Base-by-base conservation (phyloP, 2,888 invertebrate species). In the Platycheirus albimanus region DNA sequence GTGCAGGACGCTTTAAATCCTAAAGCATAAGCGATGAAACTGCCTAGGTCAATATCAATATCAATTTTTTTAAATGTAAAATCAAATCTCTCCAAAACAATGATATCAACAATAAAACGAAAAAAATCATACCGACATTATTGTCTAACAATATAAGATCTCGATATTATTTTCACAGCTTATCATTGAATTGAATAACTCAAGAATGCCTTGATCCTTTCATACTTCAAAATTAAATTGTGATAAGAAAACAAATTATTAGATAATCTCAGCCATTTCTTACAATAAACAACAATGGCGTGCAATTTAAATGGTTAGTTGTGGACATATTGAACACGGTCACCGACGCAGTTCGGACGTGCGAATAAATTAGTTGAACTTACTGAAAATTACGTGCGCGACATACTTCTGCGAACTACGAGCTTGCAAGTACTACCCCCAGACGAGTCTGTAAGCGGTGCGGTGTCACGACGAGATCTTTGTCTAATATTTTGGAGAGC, bases 211-310 rank as follows among this genome's bases (percentile, higher is more conserved):
- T n/a, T 45, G 7, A 70, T 75, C 58, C 43, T 20, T 10, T n/a
- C 10, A 2, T 43, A 28, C 61, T 70, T 13, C 19, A 49, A n/a
- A 66, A 15, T 4, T 24, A 66, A 52, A n/a, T 24, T 11, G 1
- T 36, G 74, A 79, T 74, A 79, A 56, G 33, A 63, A 47, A 58
- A 41, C 17, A 28, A 64, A 75, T 61, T 19, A 61, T 61, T 47
- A 45, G 45, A 79, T 74, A 63, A 69, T 63, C 43, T 58, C 10
- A 3, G 8, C 52, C n/a, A 28, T 28, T 51, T n/a, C 6, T 33
- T 7, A 15, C 36, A 64, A 15, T 43, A 33, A 64, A 24, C 36
- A 56, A 24, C 36, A 77, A 71, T 17, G 64, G 51, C 30, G 13
- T 41, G 13, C 20, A 64, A 51, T 43, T 19, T 13, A 1, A 19